Base-by-base conservation (phyloP, 2,113 vertebrate species). In the Holacanthus passer region DNA sequence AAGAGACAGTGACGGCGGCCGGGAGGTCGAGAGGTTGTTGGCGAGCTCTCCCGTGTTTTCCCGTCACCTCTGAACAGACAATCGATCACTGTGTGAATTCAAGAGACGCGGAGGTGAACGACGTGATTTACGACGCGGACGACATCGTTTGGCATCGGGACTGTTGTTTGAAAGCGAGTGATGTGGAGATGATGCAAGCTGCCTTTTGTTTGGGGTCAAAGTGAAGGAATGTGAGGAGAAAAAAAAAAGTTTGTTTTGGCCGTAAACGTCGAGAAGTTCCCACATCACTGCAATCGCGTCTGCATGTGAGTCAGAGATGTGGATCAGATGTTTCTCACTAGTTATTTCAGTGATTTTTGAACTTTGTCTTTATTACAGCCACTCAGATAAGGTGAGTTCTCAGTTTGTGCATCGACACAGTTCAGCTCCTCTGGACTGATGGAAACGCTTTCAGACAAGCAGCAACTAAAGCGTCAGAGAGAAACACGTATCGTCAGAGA, bases 71-170 rank as follows among this genome's bases (percentile, higher is more conserved):
- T 20, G 47, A 62, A 52, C 39, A 65, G 48, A 88, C 86, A 89
- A 71, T 81, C 43, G 45, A 75, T 71, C 77, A 47, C 52, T 56
- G 76, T 67, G 82, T 52, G 77, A 64, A n/a, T 64, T 24, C 27
- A 67, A 41, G 41, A 24, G 80, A 78, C 16, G 66, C 22, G 74
- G 70, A 77, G 74, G 55, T 50, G 77, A 77, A 20, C 70, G 5
- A 1, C 27, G 64, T 79, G 82, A 92, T 89, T 92, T 82, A 92
- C 60, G 17, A 55, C 27, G 68, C 0, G 47, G 69, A 74, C 59
- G 77, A 20, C 37, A 4, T 1, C 2, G 47, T n/a, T 65, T 81
- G 84, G 84, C 87, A 69, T 22, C 24, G 64, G 63, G 19, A 73
- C 82, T 37, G 47, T 41, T 17, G 68, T 68, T 72, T 72, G 79